Percentiles rank a stretch among this genome's conserved stretches.
Evolutionary conservation across 2,888 invertebrate species (phyloP).

Genomic region (Chymomyza amoena): DNA sequence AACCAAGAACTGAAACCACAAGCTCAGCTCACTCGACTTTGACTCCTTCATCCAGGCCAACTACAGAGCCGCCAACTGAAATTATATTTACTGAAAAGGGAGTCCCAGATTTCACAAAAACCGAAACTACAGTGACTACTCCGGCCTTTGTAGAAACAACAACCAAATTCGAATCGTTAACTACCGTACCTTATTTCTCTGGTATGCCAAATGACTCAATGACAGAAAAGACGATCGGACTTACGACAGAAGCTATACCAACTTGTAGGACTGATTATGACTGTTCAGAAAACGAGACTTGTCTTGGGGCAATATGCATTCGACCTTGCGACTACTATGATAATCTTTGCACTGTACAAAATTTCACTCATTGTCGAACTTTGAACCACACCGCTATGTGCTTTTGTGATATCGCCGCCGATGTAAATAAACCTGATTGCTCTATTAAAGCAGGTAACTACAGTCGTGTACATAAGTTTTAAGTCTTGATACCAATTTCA

Average conservation of each 20-base stretch:
- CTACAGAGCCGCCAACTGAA: background rate
- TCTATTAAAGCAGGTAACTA: slow-evolving; percentile 83
- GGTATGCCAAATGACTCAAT: slow-evolving; percentile 28
- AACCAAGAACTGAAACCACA: background rate
- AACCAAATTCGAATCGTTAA: background rate
- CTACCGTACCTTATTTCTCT: background rate
- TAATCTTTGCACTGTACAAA: slow-evolving; percentile 72
- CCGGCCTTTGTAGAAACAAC: background rate
- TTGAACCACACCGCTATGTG: slow-evolving; percentile 81
- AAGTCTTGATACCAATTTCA: slow-evolving; percentile 48
- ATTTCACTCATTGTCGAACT: slow-evolving; percentile 79
- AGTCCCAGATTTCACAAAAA: background rate
- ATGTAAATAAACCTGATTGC: slow-evolving; percentile 80
- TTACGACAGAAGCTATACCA: slow-evolving; percentile 31
- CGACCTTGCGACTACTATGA: slow-evolving; percentile 80
- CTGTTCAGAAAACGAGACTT: slow-evolving; percentile 79
- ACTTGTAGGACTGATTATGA: slow-evolving; percentile 73
- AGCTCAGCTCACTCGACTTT: background rate
- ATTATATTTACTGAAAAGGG: background rate
- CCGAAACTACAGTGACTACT: background rate
- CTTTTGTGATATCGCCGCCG: slow-evolving; percentile 80
- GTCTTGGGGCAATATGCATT: slow-evolving; percentile 79
- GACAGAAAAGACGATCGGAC: slow-evolving; percentile 7
- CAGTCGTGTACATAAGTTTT: slow-evolving; percentile 61
- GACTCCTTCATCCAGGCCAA: background rate